Conservation (phyloP, 2,888 invertebrate species). For the Eupsilia transversa region DNA sequence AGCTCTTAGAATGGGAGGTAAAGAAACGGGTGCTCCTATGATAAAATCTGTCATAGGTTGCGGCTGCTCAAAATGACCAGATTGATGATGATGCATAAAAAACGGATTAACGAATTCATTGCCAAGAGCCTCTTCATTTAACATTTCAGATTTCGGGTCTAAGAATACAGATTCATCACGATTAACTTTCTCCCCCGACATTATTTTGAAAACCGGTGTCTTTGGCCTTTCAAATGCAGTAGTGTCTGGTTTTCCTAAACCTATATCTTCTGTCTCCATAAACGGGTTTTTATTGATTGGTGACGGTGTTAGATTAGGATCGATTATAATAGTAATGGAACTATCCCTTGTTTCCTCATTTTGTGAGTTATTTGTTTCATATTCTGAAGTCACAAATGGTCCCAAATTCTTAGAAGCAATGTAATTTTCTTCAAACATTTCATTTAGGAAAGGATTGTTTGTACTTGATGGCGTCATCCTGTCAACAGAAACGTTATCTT, state of each 20-base stretch:
- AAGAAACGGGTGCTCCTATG: slow-evolving; percentile 89
- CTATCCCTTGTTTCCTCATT: slow-evolving; percentile 79
- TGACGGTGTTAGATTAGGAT: slow-evolving; percentile 69
- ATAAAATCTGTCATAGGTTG: slow-evolving; percentile 84
- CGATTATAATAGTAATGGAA: slow-evolving; percentile 78
- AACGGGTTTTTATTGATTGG: slow-evolving; percentile 78
- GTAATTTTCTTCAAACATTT: slow-evolving; percentile 76
- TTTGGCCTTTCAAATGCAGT: slow-evolving; percentile 76
- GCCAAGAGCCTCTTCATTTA: slow-evolving; percentile 73
- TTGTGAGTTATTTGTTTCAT: slow-evolving; percentile 84
- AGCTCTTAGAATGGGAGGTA: slow-evolving; percentile 82
- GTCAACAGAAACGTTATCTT: slow-evolving; percentile 73
- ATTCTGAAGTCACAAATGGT: slow-evolving; percentile 82
- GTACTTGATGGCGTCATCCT: slow-evolving; percentile 71
- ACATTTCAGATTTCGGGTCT: slow-evolving; percentile 70
- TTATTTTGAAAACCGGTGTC: slow-evolving; percentile 86
- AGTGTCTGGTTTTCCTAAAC: slow-evolving; percentile 74
- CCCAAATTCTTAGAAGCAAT: slow-evolving; percentile 78
- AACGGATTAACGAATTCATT: slow-evolving; percentile 86
- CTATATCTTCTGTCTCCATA: slow-evolving; percentile 69
- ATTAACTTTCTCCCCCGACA: slow-evolving; percentile 77
- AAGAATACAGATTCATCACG: slow-evolving; percentile 77
- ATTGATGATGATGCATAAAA: slow-evolving; percentile 78
- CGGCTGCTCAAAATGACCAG: slow-evolving; percentile 67
- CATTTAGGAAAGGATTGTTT: slow-evolving; percentile 81